Percentiles rank a stretch among this genome's conserved stretches.
phyloP scores from a whole-genome alignment of 2,797 vertebrate genomes.

The Denticeps clupeoides region DNA sequence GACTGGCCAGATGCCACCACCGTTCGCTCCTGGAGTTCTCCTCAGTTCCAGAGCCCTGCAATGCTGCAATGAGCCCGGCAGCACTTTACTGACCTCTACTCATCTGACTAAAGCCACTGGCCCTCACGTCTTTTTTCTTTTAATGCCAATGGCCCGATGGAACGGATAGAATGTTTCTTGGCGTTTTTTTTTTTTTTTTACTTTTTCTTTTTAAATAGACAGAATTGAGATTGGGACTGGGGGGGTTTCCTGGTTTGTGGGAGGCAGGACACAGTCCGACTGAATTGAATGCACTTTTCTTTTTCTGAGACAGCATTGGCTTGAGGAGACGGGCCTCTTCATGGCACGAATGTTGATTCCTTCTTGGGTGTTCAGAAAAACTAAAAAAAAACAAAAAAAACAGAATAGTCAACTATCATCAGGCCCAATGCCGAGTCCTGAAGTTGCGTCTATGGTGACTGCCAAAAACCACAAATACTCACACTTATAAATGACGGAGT shows the following conservation, averaged over 20 bases:
- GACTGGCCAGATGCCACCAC: background rate
- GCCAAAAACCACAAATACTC: conserved; percentile 12
- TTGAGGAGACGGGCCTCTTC: conserved; percentile 14
- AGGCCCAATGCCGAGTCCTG: too few relatives aligned
- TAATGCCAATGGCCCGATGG: conserved; percentile 15
- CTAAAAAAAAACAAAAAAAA: too few relatives aligned
- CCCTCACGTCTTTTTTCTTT: background rate
- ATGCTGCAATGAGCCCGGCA: conserved; percentile 63
- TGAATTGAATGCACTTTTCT: conserved; percentile 29
- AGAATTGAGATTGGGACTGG: too few relatives aligned
- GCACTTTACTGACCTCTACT: conserved; percentile 34
- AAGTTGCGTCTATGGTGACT: conserved; percentile 17
- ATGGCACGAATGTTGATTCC: conserved; percentile 14
- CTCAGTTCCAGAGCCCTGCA: conserved; percentile 52
- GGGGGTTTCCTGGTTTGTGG: too few relatives aligned
- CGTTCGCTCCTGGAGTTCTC: too few relatives aligned
- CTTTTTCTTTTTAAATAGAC: background rate
- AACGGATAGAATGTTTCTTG: conserved; percentile 16
- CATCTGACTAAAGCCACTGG: conserved; percentile 13
- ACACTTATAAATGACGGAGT: conserved; percentile 15
- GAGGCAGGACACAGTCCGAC: conserved; percentile 2
- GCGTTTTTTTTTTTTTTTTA: background rate
- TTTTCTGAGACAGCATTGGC: conserved; percentile 19
- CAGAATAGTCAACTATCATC: too few relatives aligned
- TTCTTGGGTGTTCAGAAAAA: conserved; percentile 12